Evolutionary conservation across 2,888 invertebrate species (phyloP), one percentile per base, ranked within the genome.

Genomic region (Hirtodrosophila confusa): DNA sequence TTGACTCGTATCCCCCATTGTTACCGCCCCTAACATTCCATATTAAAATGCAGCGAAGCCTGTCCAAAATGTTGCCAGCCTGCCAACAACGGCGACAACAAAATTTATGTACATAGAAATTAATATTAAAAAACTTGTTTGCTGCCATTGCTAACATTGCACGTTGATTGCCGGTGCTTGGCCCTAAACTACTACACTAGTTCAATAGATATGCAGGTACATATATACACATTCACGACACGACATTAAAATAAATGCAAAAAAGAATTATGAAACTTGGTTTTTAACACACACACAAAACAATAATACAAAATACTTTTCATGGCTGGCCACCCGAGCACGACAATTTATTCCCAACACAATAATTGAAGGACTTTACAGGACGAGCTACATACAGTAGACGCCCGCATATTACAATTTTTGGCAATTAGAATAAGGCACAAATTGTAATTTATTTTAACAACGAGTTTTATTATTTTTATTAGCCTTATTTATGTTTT

Each of bases 91-190:
- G 69, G 53, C 41, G 67, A 68, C 80, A 80, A 80, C 80, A 69
- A 74, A 79, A 86, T 83, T 82, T 83, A 82, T 82, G 82, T 86
- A 83, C 86, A 82, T 79, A 79, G 72, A 77, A 77, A 79, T 86
- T 76, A 77, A 77, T 72, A 86, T 69, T 74, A 62, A 68, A 69
- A 65, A 51, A 53, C 57, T 51, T 58, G 50, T 62, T 47, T 53
- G 64, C 43, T 39, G 51, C 24, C 54, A 48, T 44, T 61, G 64
- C 53, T n/a, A 64, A 64, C 70, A 70, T 49, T 55, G 54, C 55
- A 56, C 51, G 64, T 70, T 70, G 64, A 70, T 70, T 70, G 71
- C 51, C 48, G 39, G 29, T 37, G 50, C 57, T 53, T 48, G 35
- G 43, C 39, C 40, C 10, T 41, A 47, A 49, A 12, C 43, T 29